phyloP scores from a whole-genome alignment of 2,888 invertebrate species.

The Fissipunctia ypsillon region DNA sequence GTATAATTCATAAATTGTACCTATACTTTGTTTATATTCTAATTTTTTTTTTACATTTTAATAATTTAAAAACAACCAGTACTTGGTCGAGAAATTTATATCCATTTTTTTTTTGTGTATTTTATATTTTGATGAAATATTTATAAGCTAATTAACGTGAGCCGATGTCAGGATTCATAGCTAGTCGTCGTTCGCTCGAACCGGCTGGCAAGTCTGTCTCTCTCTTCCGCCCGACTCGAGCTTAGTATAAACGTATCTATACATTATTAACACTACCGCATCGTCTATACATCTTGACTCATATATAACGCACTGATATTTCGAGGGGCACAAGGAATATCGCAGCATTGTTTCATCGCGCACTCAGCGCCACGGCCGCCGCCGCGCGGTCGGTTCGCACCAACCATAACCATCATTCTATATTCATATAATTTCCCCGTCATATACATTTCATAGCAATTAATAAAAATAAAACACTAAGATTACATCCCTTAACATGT shows the following conservation, averaged over 20 bases:
- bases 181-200: conserved; percentile 90
- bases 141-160: conserved; percentile 91
- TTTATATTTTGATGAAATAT: conserved; percentile 91
- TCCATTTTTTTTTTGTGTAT: conserved; percentile 90
- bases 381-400: conserved; percentile 73
- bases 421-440: conserved; percentile 70
- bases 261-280: conserved; percentile 87
- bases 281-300: conserved; percentile 87
- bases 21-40: conserved; percentile 90
- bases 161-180: conserved; percentile 91
- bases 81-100: conserved; percentile 90
- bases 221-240: conserved; percentile 84
- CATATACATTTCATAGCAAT: conserved; percentile 80
- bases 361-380: conserved; percentile 73
- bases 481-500: conserved; percentile 85
- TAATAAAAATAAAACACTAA: conserved; percentile 86
- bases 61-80: conserved; percentile 91
- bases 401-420: conserved; percentile 66
- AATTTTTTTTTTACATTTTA: conserved; percentile 91
- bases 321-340: conserved; percentile 89
- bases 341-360: conserved; percentile 86
- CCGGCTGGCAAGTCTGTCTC: conserved; percentile 84
- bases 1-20: conserved; percentile 91
- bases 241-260: conserved; percentile 87
- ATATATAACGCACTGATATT: conserved; percentile 88